Evolutionary conservation across 2,113 vertebrate species (phyloP), one percentile per base, ranked within the genome.

Genomic region (Pungitius pungitius): DNA sequence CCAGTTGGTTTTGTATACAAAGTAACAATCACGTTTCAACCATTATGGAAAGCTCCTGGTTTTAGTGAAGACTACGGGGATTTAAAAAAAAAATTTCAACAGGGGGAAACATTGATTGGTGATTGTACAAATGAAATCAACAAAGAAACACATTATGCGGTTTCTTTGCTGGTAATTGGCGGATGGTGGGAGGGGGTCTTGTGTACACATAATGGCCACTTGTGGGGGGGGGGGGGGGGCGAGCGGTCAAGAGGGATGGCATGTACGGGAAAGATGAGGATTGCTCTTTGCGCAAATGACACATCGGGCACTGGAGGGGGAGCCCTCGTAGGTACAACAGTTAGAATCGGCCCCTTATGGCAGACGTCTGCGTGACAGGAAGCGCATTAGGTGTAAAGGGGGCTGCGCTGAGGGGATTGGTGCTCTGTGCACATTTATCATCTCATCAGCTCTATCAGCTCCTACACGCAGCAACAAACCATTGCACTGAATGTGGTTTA

Each of bases 71-170:
- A 71, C 55, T 37, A 54, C 20, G 9, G 22, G 26, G 63, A 69
- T 61, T 65, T 54, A 18, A 68, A 75, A n/a, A 76, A 73, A 18
- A 77, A 47, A 26, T 54, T n/a, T n/a, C 57, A 57, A 59, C 37
- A 24, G 13, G 33, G 17, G 33, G 35, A 66, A 57, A 73, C 13
- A 68, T 45, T 39, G 12, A 43, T 18, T 0, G 8, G 13, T 64
- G 45, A 78, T 55, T 39, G 39, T 51, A 51, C 33, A 52, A 77
- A 26, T 35, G 49, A 51, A 22, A 33, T 57, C 42, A 37, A 24
- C 26, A 42, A 45, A 33, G 45, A 61, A 60, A 35, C 69, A 56
- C 4, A 20, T 54, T 17, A 26, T 13, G 8, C 6, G 8, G 51
- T 65, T 59, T 57, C 33, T 43, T 18, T 11, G 0, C 22, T 55